A percentile compares a stretch with the other conserved stretches of the same genome.
phyloP scores from a whole-genome alignment of 2,888 invertebrate species.

The Euplagia quadripunctaria region DNA sequence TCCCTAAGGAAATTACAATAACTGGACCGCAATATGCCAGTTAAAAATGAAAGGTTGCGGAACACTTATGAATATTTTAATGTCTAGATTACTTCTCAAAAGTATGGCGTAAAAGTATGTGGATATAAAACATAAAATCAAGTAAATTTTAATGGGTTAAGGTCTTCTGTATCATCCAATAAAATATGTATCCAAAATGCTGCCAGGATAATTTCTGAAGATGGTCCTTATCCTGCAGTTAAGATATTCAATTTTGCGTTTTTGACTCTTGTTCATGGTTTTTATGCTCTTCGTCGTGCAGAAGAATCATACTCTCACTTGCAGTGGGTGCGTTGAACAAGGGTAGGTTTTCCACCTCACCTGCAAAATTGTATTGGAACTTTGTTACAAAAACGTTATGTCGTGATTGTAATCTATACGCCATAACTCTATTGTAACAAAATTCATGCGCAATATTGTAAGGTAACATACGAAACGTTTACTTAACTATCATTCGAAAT shows the following conservation, averaged over 20 bases:
- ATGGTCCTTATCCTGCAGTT: not conserved
- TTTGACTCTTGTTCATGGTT: slow-evolving; percentile 57
- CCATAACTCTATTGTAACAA: slow-evolving; percentile 24
- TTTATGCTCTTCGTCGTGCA: slow-evolving; percentile 69
- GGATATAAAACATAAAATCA: not conserved
- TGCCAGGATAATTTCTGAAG: not conserved
- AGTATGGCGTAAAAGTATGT: not conserved
- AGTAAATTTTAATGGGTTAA: not conserved
- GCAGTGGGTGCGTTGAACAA: slow-evolving; percentile 74
- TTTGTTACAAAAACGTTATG: slow-evolving; percentile 20
- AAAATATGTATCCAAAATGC: too few relatives aligned
- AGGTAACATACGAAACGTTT: not conserved
- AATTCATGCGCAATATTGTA: slow-evolving; percentile 5
- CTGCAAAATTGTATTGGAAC: slow-evolving; percentile 61
- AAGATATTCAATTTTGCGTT: slow-evolving; percentile 2
- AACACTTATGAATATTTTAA: not conserved
- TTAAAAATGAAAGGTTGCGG: slow-evolving; percentile 31
- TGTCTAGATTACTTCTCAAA: not conserved
- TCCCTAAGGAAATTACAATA: slow-evolving; percentile 49
- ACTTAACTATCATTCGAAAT: not conserved
- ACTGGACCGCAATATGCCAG: slow-evolving; percentile 29
- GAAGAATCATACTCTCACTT: slow-evolving; percentile 78
- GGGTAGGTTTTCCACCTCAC: slow-evolving; percentile 81
- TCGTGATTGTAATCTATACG: slow-evolving; percentile 8
- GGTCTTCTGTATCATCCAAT: too few relatives aligned